These are phyloP conservation scores for Aphelenchoides besseyi DNA, from an alignment of 1,140 invertebrate genomes.

Conservation along the genomic window DNA sequence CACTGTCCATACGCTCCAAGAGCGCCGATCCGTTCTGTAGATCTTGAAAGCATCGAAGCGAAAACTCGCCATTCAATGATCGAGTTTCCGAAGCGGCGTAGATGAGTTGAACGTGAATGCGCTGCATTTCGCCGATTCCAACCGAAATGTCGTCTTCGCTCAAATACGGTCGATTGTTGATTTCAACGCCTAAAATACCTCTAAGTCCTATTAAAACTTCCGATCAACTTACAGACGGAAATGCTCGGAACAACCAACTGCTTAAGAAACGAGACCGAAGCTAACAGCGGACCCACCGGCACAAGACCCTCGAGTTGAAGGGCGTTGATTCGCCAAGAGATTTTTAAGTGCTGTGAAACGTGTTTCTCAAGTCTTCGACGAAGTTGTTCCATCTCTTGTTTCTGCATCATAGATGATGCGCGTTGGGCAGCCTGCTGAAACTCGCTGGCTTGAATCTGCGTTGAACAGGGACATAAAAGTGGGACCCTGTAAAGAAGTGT, in stretches of 20 bases:
- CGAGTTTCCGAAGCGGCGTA: slow-evolving; percentile 28
- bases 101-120: slow-evolving; percentile 34
- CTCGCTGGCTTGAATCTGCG: slow-evolving; percentile 48
- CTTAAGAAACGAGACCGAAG: slow-evolving; percentile 60
- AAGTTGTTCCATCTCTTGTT: slow-evolving; percentile 56
- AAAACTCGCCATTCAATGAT: slow-evolving; percentile 42
- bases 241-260: slow-evolving; percentile 57
- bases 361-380: slow-evolving; percentile 50
- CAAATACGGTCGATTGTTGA: slow-evolving; percentile 42
- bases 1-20: slow-evolving; percentile 36
- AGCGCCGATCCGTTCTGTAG: slow-evolving; percentile 42
- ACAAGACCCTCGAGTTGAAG: slow-evolving; percentile 55
- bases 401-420: slow-evolving; percentile 60
- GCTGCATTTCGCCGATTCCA: slow-evolving; percentile 44
- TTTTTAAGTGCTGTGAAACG: slow-evolving; percentile 56
- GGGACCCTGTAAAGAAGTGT: slow-evolving; percentile 49
- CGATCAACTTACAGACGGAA: slow-evolving; percentile 46
- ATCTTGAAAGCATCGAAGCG: slow-evolving; percentile 58
- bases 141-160: slow-evolving; percentile 53
- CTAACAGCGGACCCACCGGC: slow-evolving; percentile 57
- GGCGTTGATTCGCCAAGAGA: slow-evolving; percentile 53
- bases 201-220: slow-evolving; percentile 20
- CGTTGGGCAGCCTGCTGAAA: slow-evolving; percentile 50
- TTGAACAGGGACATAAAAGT: slow-evolving; percentile 57
- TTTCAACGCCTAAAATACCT: slow-evolving; percentile 16